Evolutionary conservation across 2,888 invertebrate genomes (phyloP).

Genomic region (Dynastes maya): DNA sequence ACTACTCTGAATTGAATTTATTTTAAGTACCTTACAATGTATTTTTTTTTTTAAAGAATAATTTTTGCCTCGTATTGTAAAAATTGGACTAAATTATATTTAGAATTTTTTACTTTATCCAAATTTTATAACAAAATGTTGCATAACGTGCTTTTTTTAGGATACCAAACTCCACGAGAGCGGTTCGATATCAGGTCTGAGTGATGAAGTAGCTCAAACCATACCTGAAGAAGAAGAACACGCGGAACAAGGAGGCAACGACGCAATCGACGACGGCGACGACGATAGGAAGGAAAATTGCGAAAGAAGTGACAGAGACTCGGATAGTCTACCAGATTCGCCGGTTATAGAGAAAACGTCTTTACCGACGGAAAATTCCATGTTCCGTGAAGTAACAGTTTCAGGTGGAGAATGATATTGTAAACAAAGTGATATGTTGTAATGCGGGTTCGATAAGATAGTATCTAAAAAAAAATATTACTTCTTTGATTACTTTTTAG

Average conservation of each 20-base stretch:
- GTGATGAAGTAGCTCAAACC: constrained; percentile 66
- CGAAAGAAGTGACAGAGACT: constrained; percentile 54
- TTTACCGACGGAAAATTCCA: constrained; percentile 68
- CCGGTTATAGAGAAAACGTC: constrained; percentile 69
- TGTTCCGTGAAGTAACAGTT: constrained; percentile 73
- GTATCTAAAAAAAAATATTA: constrained; percentile 29
- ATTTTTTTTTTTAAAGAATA: too few species aligned
- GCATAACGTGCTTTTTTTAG: constrained; percentile 54
- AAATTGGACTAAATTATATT: too few species aligned
- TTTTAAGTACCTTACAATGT: too few species aligned
- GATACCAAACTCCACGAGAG: constrained; percentile 63
- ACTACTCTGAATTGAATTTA: too few species aligned
- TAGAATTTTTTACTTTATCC: too few species aligned
- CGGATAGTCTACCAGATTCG: constrained; percentile 68
- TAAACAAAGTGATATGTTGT: constrained; percentile 48
- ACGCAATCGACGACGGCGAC: constrained; percentile 64
- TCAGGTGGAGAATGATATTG: constrained; percentile 71
- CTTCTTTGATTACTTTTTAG: constrained; percentile 11
- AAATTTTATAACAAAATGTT: too few species aligned
- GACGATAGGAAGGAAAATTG: constrained; percentile 59
- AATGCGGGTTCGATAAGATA: constrained; percentile 50
- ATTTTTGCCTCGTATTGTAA: too few species aligned
- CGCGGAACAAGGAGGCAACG: constrained; percentile 60
- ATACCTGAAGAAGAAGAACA: constrained; percentile 66
- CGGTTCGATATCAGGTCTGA: constrained; percentile 50